Evolutionary conservation across 35 echinoderm and acorn worm genomes (phyloP), one percentile per base, ranked within the genome.

Genomic region (Ptychodera flava): DNA sequence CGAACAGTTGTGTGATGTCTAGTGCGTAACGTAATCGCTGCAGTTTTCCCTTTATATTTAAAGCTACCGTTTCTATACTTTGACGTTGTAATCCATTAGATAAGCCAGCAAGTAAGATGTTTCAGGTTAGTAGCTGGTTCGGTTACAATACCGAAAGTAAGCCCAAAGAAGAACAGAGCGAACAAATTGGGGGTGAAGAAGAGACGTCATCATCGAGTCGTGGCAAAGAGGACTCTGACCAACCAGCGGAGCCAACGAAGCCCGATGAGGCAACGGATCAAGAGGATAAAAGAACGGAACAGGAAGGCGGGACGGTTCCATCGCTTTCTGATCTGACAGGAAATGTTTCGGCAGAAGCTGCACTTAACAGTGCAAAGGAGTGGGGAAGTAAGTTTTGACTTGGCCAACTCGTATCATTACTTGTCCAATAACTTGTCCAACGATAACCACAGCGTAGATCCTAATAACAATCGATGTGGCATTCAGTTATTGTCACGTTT

Each of bases 321-420:
- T 35, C 76, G 16, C n/a, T n/a, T n/a, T n/a, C n/a, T n/a, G 16
- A 35, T n/a, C 38, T 87, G 0, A 2, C 34, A 80, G 37, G 77
- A 15, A 93, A 79, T 35, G 85, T 90, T 32, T 86, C 36, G 16
- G 78, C 85, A 30, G 85, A 87, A 80, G 33, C 37, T 33, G 92
- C 92, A 45, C 33, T 90, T 31, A 87, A 90, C 38, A 33, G 88
- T 83, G 92, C 92, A 0, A 90, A 88, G 78, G 89, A 94, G 35
- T 90, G 89, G 79, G 92, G 92, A 87, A 94, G 92, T 94, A 90
- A 36, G 92, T 88, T 28, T 28, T 76, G 16, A 16, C 29, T n/a
- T n/a, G n/a, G n/a, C n/a, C n/a, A n/a, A n/a, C n/a, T n/a, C n/a
- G n/a, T n/a, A n/a, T n/a, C n/a, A n/a, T n/a, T n/a, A n/a, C n/a